Evolutionary conservation across 2,797 vertebrate species (phyloP), one percentile per base, ranked within the genome.

Genomic region (Synaphobranchus kaupii): DNA sequence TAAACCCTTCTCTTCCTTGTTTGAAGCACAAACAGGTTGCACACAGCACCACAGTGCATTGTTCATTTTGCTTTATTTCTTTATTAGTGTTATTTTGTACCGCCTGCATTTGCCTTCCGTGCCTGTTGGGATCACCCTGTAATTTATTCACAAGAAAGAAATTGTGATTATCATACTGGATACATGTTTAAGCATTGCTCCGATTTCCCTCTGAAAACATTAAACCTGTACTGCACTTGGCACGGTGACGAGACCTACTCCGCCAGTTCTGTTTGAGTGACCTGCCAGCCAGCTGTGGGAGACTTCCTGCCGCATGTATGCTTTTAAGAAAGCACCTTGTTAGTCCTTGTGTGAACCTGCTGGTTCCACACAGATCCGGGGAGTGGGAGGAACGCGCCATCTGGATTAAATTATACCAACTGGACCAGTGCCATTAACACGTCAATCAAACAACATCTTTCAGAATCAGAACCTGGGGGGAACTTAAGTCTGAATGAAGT

Each of bases 191-290:
- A 85, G 54, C 39, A 50, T 28, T 60, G 39, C 48, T 52, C 48
- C 34, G 34, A 85, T 85, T 85, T 73, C 31, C 60, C 63, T 68
- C 20, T 85, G 20, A 85, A 85, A 68, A 66, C 58, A 85, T 10
- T n/a, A 8, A 66, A 47, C 22, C 44, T 60, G 84, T 31, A 12
- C 31, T 34, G 22, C 17, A 44, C 47, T 68, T 44, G 60, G 63
- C 39, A 22, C 9, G 58, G 13, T 34, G 34, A 44, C 12, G 39
- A 52, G 68, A 15, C 63, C 39, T 10, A 3, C 68, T 85, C 48
- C 47, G 8, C 48, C 63, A 28, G 48, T 20, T 48, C 44, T 50
- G 17, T 60, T 8, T 54, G 15, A 84, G 50, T 13, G 52, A 56
- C 50, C 83, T 4, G 83, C 54, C 83, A 56, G 28, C 28, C 83